Conservation (phyloP, 2,888 invertebrate genomes). For the Allolobophora icterica region DNA sequence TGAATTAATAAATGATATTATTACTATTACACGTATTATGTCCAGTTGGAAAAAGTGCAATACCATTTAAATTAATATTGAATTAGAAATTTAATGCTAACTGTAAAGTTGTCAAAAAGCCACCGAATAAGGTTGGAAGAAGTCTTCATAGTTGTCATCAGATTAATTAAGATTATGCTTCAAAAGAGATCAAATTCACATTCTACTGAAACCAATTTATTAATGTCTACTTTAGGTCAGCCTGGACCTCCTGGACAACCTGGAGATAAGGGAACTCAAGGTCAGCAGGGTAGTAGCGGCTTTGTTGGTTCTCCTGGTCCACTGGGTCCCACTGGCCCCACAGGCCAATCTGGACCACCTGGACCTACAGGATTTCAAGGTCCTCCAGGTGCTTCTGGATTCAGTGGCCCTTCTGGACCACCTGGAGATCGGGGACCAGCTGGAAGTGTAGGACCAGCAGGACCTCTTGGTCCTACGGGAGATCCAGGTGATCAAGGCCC, state of each 20-base stretch:
- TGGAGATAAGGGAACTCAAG: conserved; percentile 38
- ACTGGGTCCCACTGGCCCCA: conserved; percentile 41
- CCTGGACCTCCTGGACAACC: conserved; percentile 34
- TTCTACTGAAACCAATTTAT: neutral
- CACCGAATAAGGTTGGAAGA: neutral
- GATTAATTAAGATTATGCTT: neutral
- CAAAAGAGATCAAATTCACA: neutral
- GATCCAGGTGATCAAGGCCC: conserved; percentile 41
- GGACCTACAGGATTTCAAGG: conserved; percentile 40
- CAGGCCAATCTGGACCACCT: conserved; percentile 27
- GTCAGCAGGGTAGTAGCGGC: conserved; percentile 35
- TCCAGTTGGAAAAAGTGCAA: neutral
- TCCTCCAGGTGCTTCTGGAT: conserved; percentile 39
- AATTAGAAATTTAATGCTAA: neutral
- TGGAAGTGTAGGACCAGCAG: conserved; percentile 42
- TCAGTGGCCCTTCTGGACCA: conserved; percentile 36
- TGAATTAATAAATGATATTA: no score
- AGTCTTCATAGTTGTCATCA: neutral
- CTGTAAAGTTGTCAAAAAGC: neutral
- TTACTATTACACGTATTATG: neutral
- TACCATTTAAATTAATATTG: neutral
- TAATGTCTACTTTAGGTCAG: neutral
- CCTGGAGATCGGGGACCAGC: conserved; percentile 31
- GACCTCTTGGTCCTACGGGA: conserved; percentile 43
- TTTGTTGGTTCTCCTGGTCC: conserved; percentile 41